Conservation (phyloP, 2,888 invertebrate genomes). For the Zeuzera pyrina region DNA sequence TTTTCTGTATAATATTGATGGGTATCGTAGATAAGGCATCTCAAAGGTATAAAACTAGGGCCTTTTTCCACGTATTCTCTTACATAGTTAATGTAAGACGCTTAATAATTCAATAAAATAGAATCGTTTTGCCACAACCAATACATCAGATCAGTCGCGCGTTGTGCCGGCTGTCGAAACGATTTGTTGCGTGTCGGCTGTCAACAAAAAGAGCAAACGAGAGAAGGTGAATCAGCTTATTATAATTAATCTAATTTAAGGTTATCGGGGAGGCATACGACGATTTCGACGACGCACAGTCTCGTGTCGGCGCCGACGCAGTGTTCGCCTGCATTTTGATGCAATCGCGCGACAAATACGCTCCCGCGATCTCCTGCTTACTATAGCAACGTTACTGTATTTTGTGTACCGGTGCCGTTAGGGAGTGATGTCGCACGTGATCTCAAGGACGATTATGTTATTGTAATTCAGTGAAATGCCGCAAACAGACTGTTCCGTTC, state of each 20-base stretch:
- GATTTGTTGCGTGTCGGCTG: constrained; percentile 64
- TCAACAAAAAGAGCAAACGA: constrained; percentile 40
- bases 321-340: constrained; percentile 27
- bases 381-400: too few species aligned
- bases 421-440: constrained; percentile 20
- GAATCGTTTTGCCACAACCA: too few species aligned
- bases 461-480: constrained; percentile 62
- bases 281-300: constrained; percentile 61
- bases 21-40: too few species aligned
- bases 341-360: constrained; percentile 19
- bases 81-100: too few species aligned
- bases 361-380: constrained; percentile 2
- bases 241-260: constrained; percentile 72
- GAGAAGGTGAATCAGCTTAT: constrained; percentile 62
- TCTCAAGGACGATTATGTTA: constrained; percentile 32
- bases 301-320: constrained; percentile 54
- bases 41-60: too few species aligned
- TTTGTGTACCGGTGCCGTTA: constrained; percentile 6
- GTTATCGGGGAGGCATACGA: constrained; percentile 62
- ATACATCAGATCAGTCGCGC: too few species aligned
- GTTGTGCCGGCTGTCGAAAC: too few species aligned
- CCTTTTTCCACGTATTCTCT: too few species aligned
- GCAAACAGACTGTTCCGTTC: constrained; percentile 63
- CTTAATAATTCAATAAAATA: too few species aligned
- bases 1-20: too few species aligned